These are phyloP conservation scores for Euzophera pinguis DNA, from an alignment of 2,888 invertebrate species.

Conservation along the genomic window DNA sequence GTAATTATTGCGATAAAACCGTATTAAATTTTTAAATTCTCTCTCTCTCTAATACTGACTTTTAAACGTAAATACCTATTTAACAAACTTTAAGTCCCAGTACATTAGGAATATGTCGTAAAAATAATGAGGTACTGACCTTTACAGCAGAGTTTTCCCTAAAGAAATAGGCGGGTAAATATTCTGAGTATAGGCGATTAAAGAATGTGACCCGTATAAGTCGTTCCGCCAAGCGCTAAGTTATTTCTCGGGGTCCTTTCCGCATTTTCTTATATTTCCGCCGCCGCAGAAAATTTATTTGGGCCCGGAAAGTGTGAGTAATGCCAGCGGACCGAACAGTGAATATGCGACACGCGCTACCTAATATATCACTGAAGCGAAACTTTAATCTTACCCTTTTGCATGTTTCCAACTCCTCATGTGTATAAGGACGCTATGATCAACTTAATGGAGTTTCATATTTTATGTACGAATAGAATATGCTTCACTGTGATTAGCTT, in stretches of 20 bases:
- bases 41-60: too few species aligned
- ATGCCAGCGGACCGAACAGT: conserved; percentile 46
- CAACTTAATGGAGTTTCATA: too few species aligned
- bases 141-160: conserved; percentile 11
- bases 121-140: conserved; percentile 12
- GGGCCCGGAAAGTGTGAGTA: conserved; percentile 47
- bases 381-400: conserved; percentile 43
- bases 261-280: conserved; percentile 54
- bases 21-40: too few species aligned
- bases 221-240: conserved; percentile 26
- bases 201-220: conserved; percentile 26
- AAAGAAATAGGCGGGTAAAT: conserved; percentile 17
- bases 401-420: background rate
- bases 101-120: background rate
- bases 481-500: too few species aligned
- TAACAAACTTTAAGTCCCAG: background rate
- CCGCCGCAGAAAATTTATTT: conserved; percentile 51
- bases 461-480: too few species aligned
- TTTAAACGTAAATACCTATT: background rate
- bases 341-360: conserved; percentile 51
- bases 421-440: conserved; percentile 3
- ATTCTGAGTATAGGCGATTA: conserved; percentile 20
- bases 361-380: conserved; percentile 51
- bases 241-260: conserved; percentile 37
- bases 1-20: too few species aligned